Evolutionary conservation across 2,797 vertebrate species (phyloP).

Genomic region (Astyanax mexicanus): DNA sequence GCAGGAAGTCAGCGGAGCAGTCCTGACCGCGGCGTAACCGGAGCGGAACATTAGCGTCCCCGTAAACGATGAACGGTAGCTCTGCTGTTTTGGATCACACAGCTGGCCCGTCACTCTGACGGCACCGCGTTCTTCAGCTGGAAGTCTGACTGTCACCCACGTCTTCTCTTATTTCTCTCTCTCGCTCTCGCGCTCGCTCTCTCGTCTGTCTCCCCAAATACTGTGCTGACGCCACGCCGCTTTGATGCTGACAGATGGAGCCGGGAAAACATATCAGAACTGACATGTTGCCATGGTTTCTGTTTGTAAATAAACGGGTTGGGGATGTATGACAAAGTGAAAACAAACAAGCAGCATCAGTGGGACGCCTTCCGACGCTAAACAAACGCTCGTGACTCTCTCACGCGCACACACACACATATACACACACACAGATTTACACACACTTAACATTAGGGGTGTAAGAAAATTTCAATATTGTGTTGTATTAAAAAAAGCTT

Average conservation of each 20-base stretch:
- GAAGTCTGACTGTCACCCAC: conserved; percentile 49
- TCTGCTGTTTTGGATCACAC: conserved; percentile 45
- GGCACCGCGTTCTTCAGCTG: conserved; percentile 65
- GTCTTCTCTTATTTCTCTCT: conserved; percentile 65
- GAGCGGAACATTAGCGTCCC: conserved; percentile 39
- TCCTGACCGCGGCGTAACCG: not conserved
- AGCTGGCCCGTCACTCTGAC: conserved; percentile 66
- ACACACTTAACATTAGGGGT: too few relatives aligned
- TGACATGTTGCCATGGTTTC: conserved; percentile 69
- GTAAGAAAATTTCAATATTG: too few relatives aligned
- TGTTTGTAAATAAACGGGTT: conserved; percentile 65
- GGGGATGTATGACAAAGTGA: conserved; percentile 57
- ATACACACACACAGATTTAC: conserved; percentile 30
- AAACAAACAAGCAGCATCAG: conserved; percentile 56
- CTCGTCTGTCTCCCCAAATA: conserved; percentile 55
- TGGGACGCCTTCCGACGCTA: conserved; percentile 33
- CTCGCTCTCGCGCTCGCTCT: conserved; percentile 70
- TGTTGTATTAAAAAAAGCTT: too few relatives aligned
- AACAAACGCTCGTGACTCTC: conserved; percentile 17
- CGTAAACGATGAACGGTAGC: conserved; percentile 18
- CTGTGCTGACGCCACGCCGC: conserved; percentile 65
- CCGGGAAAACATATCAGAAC: conserved; percentile 67
- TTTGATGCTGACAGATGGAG: conserved; percentile 75
- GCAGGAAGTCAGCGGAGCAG: conserved; percentile 23
- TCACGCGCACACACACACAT: conserved; percentile 23